These are phyloP conservation scores for Nymphalis urticae DNA, from an alignment of 2,888 invertebrate species.

Conservation along the genomic window DNA sequence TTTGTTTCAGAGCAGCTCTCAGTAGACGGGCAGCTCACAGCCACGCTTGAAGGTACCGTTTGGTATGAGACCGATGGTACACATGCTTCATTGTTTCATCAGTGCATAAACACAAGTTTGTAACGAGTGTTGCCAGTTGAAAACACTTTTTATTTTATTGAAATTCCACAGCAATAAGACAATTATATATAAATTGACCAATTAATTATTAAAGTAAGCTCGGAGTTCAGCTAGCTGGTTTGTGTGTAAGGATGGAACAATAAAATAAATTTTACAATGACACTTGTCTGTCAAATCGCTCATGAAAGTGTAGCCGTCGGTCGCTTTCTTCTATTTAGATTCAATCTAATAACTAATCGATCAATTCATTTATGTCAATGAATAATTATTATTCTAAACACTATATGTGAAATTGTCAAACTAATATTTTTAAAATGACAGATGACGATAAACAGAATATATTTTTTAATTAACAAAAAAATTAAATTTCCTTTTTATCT, in stretches of 20 bases:
- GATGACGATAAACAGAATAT: background rate
- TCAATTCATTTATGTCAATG: constrained; percentile 19
- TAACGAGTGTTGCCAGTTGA: background rate
- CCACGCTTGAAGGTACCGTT: constrained; percentile 12
- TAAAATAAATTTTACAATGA: background rate
- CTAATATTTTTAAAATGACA: background rate
- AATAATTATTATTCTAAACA: constrained; percentile 11
- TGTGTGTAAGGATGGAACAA: background rate
- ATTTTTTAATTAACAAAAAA: background rate
- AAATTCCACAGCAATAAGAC: constrained; percentile 6
- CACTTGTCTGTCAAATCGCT: background rate
- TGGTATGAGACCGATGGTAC: constrained; percentile 13
- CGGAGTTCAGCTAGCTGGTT: background rate
- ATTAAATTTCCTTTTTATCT: background rate
- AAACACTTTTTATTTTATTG: background rate
- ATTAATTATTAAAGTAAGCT: background rate
- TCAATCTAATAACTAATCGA: constrained; percentile 12
- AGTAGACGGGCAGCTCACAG: constrained; percentile 1
- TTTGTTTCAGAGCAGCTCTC: constrained; percentile 18
- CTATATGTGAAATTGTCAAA: background rate
- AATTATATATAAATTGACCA: constrained; percentile 7
- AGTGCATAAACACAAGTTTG: constrained; percentile 5
- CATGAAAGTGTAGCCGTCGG: constrained; percentile 1
- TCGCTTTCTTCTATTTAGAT: constrained; percentile 16
- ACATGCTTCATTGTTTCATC: background rate